Percentiles rank a stretch among this genome's conserved stretches.
These are phyloP conservation scores for Caenorhabditis zanzibari DNA, from an alignment of 2,888 invertebrate species.

Conservation along the genomic window DNA sequence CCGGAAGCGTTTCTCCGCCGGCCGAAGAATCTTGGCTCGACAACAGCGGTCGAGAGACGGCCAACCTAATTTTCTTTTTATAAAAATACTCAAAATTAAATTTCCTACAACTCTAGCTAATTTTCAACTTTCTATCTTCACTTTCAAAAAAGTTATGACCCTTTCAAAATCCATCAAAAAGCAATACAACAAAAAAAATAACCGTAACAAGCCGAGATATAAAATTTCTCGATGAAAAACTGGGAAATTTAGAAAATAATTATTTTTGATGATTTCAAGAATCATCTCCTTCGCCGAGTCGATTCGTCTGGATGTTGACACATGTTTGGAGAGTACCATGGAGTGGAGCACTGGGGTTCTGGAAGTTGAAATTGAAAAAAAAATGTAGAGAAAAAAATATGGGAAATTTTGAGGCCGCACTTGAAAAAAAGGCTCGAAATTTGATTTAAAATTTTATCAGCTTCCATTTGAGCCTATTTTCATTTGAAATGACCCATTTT, in stretches of 20 bases:
- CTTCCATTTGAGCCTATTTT: too few relatives aligned
- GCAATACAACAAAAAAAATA: slow-evolving; percentile 11
- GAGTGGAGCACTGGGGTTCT: slow-evolving; percentile 47
- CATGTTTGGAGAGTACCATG: slow-evolving; percentile 41
- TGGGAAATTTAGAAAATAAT: slow-evolving; percentile 10
- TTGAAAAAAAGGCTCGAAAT: too few relatives aligned
- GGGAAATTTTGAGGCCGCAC: background rate
- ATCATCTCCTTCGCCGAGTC: slow-evolving; percentile 35
- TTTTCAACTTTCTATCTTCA: background rate
- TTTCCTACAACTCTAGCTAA: background rate
- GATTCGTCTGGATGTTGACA: slow-evolving; percentile 14
- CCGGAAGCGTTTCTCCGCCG: too few relatives aligned
- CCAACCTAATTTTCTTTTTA: background rate
- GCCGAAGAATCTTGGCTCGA: too few relatives aligned
- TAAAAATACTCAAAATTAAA: background rate
- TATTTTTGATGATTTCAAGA: too few relatives aligned
- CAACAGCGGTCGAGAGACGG: too few relatives aligned
- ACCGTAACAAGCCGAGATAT: slow-evolving; percentile 38
- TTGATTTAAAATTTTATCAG: too few relatives aligned
- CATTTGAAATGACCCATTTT: too few relatives aligned
- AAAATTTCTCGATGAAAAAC: background rate
- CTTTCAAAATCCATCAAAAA: background rate
- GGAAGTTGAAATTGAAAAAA: background rate
- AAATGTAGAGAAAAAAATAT: background rate
- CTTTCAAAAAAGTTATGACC: background rate